Percentiles rank a stretch among this genome's conserved stretches.
Conservation (phyloP, 2,113 vertebrate genomes). For the Pundamilia nyererei region DNA sequence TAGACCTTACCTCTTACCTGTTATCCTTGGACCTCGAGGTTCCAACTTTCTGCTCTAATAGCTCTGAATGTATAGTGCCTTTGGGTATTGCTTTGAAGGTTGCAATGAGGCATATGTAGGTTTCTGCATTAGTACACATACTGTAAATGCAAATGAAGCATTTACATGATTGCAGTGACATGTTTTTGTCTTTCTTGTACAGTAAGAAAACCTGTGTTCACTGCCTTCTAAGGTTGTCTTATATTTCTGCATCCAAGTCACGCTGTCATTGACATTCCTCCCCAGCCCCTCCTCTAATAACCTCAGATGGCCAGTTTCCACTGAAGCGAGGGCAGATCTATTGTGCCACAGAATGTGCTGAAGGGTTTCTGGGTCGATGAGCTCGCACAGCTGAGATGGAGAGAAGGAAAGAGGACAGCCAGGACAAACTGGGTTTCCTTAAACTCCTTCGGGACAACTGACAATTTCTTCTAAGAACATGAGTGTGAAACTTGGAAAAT, state of each 20-base stretch:
- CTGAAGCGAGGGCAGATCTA: constrained; percentile 57
- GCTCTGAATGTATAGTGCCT: neutral
- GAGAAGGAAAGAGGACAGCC: constrained; percentile 33
- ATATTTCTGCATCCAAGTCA: constrained; percentile 10
- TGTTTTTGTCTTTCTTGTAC: constrained; percentile 6
- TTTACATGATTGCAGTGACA: neutral
- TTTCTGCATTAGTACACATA: neutral
- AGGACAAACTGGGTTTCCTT: constrained; percentile 26
- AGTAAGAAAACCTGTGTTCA: neutral
- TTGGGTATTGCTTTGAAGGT: constrained; percentile 12
- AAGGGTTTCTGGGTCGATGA: constrained; percentile 60
- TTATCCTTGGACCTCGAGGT: neutral
- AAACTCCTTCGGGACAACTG: neutral
- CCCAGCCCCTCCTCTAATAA: constrained; percentile 27
- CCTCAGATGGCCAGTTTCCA: constrained; percentile 50
- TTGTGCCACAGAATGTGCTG: constrained; percentile 50
- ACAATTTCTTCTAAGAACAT: neutral
- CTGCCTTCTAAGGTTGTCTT: neutral
- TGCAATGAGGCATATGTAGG: neutral
- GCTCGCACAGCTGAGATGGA: constrained; percentile 20
- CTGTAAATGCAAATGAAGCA: neutral
- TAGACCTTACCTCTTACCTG: neutral
- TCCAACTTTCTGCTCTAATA: neutral
- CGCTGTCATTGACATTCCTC: constrained; percentile 31
- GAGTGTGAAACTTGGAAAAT: neutral